These are phyloP conservation scores for Menidia menidia DNA, from an alignment of 2,797 vertebrate species.

Conservation along the genomic window DNA sequence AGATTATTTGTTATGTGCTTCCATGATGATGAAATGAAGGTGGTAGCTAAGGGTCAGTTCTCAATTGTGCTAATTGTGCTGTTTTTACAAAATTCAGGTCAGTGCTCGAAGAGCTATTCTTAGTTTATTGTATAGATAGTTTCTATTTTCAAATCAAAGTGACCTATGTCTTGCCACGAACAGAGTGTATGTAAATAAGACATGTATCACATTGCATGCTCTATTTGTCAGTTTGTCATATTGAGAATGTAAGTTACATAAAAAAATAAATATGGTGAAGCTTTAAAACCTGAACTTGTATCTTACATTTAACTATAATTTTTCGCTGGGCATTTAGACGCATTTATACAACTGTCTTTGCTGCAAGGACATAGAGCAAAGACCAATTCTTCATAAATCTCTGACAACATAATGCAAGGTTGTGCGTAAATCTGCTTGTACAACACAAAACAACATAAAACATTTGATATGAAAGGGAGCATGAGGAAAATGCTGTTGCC, in stretches of 20 bases:
- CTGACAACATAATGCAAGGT: no score
- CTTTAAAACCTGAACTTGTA: not conserved
- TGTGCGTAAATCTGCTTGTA: no score
- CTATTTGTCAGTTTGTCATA: not conserved
- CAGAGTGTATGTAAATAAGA: slow-evolving; percentile 6
- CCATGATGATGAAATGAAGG: not conserved
- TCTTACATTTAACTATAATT: not conserved
- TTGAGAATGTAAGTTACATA: slow-evolving; percentile 6
- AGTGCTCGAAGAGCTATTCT: fast-evolving
- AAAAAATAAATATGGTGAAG: slow-evolving; percentile 32
- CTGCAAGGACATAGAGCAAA: no score
- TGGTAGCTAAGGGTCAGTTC: not conserved
- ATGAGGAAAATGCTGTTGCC: no score
- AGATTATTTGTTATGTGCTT: not conserved
- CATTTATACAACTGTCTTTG: no score
- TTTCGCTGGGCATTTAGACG: not conserved
- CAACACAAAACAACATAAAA: no score
- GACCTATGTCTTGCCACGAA: not conserved
- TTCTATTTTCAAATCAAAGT: not conserved
- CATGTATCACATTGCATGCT: fast-evolving
- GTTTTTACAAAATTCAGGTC: no score
- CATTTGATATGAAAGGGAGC: no score
- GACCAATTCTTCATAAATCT: no score
- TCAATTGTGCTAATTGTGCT: no score
- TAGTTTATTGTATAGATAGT: not conserved